Evolutionary conservation across 2,113 vertebrate species (phyloP), one percentile per base, ranked within the genome.

Genomic region (Sinocyclocheilus maitianheensis): DNA sequence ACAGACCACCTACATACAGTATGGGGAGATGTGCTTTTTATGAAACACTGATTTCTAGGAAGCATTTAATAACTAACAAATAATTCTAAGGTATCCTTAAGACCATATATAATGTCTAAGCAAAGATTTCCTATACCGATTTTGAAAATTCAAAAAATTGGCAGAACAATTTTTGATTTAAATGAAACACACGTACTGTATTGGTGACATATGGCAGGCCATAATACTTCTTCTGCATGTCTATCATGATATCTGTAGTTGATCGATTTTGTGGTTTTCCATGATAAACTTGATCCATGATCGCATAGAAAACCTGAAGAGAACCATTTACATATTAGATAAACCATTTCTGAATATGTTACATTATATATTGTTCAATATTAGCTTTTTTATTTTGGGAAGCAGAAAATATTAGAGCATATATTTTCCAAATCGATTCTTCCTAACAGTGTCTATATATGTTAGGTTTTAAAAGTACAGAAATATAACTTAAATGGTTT

Each of bases 251-350:
- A 55, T 97, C 97, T n/a, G 97, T 99, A 83, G 97, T 98, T 76
- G 97, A 97, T 43, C 86, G 91, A 86, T 91, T 94, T 76, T 97
- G 97, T 67, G 97, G 96, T 89, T 94, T 91, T 62, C 96, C 91
- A 8, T 99, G 98, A 92, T 99, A 99, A 87, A 98, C 95, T 90
- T 99, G 98, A 92, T 99, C 98, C 95, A 99, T 93, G 60, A 93
- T 94, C 8, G 98, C 96, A 87, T 99, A 99, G 91, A 99, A 99
- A 82, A 99, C 95, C 98, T 99, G 13, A 46, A 81, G 40, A 81
- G 89, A 0, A 79, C 24, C 37, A 83, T 13, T 46, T 6, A 46
- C 43, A 46, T 9, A 46, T 46, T 46, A 46, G 43, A 46, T 8
- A 43, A 46, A 46, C 43, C 43, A 46, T 10, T 46, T 46, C 10